Base-by-base conservation (phyloP, 2,888 invertebrate genomes). In the Limnephilus marmoratus region DNA sequence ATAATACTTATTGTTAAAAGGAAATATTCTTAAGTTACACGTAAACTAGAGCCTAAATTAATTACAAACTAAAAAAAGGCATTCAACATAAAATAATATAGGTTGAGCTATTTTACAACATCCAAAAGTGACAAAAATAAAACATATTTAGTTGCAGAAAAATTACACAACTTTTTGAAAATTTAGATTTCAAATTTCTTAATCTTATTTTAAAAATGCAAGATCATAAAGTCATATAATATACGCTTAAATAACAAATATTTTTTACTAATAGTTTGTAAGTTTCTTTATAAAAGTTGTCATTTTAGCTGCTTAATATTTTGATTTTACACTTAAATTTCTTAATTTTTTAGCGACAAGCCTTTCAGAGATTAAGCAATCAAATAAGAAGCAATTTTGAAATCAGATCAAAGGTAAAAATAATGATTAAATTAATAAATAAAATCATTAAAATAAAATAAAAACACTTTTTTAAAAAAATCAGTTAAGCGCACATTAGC, bases 1-100 rank as follows among this genome's bases (percentile, higher is more conserved):
- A 90, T 90, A 90, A 91, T 92, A 91, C 89, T 89, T 91, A 92
- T 81, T 49, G n/a, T 90, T 45, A 85, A 92, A 91, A 90, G 89
- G 90, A 92, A 91, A 86, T 37, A 86, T 88, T 68, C 88, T 89
- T 89, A 89, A 13, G 31, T 34, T 89, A 80, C 29, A 80, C 88
- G 37, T 89, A 89, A 68, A 12, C 86, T 86, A 45, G 86, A 86
- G 86, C n/a, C 29, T 83, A 83, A 37, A 37, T 68, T 68, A 68
- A 86, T 86, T 86, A 41, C n/a, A 86, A 86, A 24, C 53, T 85
- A 29, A 37, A 86, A 86, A 86, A 83, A 83, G 37, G 34, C 24
- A 37, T 45, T 68, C 45, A 86, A 49, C 41, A 86, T 86, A 86
- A 45, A 49, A 45, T 86, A 86, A 45, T 86, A 86, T 15, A 37